phyloP scores from a whole-genome alignment of 2,888 invertebrate genomes.

The Stenchaetothrips biformis region DNA sequence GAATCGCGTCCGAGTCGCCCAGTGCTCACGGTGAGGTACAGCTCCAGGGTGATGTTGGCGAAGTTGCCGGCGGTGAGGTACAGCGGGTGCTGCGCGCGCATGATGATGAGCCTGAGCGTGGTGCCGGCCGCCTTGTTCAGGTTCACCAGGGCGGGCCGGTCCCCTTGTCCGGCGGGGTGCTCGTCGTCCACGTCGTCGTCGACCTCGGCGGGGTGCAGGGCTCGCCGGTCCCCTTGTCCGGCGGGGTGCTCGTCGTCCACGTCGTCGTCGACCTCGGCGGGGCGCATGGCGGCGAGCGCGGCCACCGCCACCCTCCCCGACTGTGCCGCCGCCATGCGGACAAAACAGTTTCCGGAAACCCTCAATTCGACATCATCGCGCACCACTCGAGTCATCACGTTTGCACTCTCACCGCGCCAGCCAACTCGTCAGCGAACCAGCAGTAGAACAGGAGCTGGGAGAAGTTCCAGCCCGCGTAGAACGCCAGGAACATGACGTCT shows the following conservation, averaged over 20 bases:
- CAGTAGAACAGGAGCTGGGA: constrained; percentile 11
- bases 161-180: neutral
- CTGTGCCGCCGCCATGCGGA: neutral
- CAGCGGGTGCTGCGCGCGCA: neutral
- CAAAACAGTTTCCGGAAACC: no score
- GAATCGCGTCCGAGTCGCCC: neutral
- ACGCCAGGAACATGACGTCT: neutral
- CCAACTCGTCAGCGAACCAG: constrained; percentile 3
- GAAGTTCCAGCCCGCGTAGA: neutral
- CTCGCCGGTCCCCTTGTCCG: neutral
- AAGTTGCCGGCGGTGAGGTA: constrained; percentile 5
- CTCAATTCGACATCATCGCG: no score
- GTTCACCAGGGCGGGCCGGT: neutral
- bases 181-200: neutral
- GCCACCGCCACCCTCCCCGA: neutral
- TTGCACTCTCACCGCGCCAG: neutral
- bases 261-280: neutral
- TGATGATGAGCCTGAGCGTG: neutral
- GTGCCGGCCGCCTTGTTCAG: neutral
- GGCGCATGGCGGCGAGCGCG: neutral
- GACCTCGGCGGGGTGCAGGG: neutral
- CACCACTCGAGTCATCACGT: no score
- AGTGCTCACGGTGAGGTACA: neutral
- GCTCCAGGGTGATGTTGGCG: neutral
- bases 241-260: neutral